Percentiles rank a stretch among this genome's conserved stretches.
phyloP scores from a whole-genome alignment of 2,113 vertebrate genomes.

The Amia ocellicauda region DNA sequence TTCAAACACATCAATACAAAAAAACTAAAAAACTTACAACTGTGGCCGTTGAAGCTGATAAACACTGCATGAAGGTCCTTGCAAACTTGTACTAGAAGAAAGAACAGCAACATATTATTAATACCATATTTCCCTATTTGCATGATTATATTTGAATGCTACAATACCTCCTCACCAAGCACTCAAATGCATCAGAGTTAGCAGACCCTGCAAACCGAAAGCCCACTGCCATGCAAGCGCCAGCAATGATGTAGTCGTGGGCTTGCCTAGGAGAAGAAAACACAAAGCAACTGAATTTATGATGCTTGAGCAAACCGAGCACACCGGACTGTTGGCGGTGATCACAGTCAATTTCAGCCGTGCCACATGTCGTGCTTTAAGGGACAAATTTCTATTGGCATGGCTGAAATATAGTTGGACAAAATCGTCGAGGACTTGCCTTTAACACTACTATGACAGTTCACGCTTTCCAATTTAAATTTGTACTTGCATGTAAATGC shows the following conservation, averaged over 20 bases:
- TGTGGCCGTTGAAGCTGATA: conserved; percentile 79
- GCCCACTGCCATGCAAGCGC: conserved; percentile 90
- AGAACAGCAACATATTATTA: not conserved
- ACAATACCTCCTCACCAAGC: conserved; percentile 75
- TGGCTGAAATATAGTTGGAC: no score
- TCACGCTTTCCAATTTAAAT: no score
- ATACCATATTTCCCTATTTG: no score
- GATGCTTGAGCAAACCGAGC: no score
- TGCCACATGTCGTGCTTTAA: no score
- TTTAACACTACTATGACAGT: not conserved
- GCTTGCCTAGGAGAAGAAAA: conserved; percentile 76
- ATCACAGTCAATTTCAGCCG: no score
- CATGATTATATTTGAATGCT: no score
- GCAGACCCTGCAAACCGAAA: conserved; percentile 94
- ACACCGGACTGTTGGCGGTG: no score
- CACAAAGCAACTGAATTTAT: no score
- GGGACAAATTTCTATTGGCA: no score
- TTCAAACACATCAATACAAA: not conserved
- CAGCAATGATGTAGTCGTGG: conserved; percentile 94
- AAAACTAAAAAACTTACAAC: conserved; percentile 75
- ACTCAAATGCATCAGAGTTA: conserved; percentile 91
- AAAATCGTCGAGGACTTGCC: no score
- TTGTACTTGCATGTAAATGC: no score
- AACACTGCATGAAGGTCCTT: conserved; percentile 86
- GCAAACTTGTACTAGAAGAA: conserved; percentile 82